These are phyloP conservation scores for Penaeus vannamei DNA, from an alignment of 1,140 invertebrate species.

Conservation along the genomic window DNA sequence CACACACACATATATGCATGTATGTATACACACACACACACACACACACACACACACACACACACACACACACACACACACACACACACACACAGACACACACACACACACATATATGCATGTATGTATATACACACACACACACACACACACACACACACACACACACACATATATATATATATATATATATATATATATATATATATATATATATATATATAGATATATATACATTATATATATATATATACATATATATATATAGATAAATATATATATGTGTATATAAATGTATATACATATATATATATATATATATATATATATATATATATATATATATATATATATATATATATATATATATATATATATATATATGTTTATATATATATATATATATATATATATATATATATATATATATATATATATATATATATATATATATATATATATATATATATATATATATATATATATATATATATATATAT, in stretches of 20 bases:
- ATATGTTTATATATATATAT: constrained; percentile 35
- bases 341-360: constrained; percentile 24
- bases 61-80: not conserved
- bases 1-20: not conserved
- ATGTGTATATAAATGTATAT: constrained; percentile 16
- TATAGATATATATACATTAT: not conserved
- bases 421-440: constrained; percentile 40
- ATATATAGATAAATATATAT: too few relatives aligned
- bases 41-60: too few relatives aligned
- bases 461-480: constrained; percentile 40
- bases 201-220: constrained; percentile 18
- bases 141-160: too few relatives aligned
- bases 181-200: constrained; percentile 25
- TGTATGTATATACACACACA: not conserved
- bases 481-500: constrained; percentile 40
- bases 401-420: constrained; percentile 40
- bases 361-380: constrained; percentile 40
- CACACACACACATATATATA: not conserved
- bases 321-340: constrained; percentile 19
- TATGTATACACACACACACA: not conserved
- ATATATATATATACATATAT: too few relatives aligned
- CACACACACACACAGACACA: not conserved
- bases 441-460: constrained; percentile 38
- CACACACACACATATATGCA: constrained; percentile 10
- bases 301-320: constrained; percentile 22